Evolutionary conservation across 1,140 invertebrate genomes (phyloP).

Genomic region (Atta colombica): DNA sequence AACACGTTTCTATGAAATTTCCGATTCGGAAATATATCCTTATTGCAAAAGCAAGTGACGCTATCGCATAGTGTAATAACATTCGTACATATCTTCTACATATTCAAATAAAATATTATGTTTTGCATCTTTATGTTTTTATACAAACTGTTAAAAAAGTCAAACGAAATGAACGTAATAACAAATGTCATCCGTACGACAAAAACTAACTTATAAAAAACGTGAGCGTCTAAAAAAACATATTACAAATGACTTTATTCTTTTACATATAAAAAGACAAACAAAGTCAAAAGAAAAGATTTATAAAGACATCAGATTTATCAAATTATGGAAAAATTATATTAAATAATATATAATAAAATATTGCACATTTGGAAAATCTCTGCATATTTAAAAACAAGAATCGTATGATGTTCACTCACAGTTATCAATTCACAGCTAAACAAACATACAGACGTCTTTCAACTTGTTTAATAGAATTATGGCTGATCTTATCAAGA

Average conservation of each 20-base stretch:
- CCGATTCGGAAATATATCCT: background rate
- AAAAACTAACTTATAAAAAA: background rate
- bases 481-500: background rate
- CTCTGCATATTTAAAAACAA: background rate
- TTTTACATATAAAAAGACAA: background rate
- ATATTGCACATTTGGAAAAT: background rate
- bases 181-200: background rate
- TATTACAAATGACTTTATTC: background rate
- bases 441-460: background rate
- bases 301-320: constrained; percentile 11
- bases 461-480: constrained; percentile 8
- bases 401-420: background rate
- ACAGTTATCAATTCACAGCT: background rate
- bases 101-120: background rate
- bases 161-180: background rate
- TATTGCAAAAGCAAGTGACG: too few species aligned
- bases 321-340: background rate
- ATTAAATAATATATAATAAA: background rate
- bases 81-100: background rate
- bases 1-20: background rate
- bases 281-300: background rate
- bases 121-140: background rate
- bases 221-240: background rate
- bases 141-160: background rate
- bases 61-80: background rate